These are phyloP conservation scores for Linnaemya vulpina DNA, from an alignment of 2,888 invertebrate species.

Conservation along the genomic window DNA sequence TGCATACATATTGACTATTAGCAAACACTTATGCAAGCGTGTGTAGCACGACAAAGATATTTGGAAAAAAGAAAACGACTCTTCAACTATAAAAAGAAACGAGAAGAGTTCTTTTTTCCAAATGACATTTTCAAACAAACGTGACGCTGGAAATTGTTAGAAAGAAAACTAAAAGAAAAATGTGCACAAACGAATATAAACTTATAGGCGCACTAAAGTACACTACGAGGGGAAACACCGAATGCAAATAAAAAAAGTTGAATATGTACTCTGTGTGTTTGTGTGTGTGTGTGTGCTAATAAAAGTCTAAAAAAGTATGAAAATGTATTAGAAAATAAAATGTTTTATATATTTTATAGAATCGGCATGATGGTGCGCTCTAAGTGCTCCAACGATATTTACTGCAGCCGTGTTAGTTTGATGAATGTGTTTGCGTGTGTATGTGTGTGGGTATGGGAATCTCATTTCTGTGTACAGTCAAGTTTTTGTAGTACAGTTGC, in stretches of 20 bases:
- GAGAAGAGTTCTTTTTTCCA: background rate
- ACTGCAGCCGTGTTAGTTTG: background rate
- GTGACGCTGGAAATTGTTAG: constrained; percentile 27
- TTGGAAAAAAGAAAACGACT: constrained; percentile 11
- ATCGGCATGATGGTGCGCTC: background rate
- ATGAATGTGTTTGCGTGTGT: background rate
- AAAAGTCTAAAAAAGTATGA: background rate
- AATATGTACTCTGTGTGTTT: constrained; percentile 4
- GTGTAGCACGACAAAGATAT: background rate
- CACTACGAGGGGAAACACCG: background rate
- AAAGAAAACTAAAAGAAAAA: constrained; percentile 38
- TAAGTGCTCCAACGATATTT: background rate
- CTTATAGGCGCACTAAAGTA: background rate
- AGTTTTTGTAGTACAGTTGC: constrained; percentile 35
- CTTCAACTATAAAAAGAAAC: constrained; percentile 26
- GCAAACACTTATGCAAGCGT: background rate
- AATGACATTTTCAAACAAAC: constrained; percentile 18
- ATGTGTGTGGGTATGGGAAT: background rate
- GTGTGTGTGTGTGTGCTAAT: background rate
- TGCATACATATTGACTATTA: background rate
- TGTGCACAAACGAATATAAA: constrained; percentile 30
- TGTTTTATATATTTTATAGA: background rate
- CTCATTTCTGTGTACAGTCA: background rate
- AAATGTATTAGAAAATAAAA: constrained; percentile 7
- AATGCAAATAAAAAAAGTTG: background rate